Evolutionary conservation across 1,140 invertebrate genomes (phyloP).

Genomic region (Nephotettix cincticeps): DNA sequence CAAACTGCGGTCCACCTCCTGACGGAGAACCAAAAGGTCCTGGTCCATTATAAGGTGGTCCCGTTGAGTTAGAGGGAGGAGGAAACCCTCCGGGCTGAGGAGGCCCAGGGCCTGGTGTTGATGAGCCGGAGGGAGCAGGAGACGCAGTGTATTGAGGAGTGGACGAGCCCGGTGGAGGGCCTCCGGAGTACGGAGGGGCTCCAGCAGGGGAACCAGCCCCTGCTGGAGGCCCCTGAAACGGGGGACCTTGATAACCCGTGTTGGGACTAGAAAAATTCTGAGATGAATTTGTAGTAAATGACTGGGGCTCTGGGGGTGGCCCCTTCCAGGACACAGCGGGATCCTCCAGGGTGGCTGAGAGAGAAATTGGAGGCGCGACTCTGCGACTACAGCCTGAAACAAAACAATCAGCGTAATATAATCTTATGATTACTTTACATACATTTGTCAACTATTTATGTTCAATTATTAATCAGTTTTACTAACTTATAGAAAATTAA

Average conservation of each 20-base stretch:
- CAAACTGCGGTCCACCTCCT: constrained; percentile 58
- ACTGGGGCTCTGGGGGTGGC: constrained; percentile 62
- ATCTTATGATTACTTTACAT: no score
- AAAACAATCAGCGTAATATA: no score
- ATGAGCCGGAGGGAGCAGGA: constrained; percentile 72
- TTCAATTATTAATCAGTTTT: no score
- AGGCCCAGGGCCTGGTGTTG: constrained; percentile 65
- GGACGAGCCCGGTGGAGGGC: constrained; percentile 66
- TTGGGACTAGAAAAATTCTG: constrained; percentile 58
- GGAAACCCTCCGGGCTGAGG: constrained; percentile 60
- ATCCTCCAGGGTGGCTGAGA: constrained; percentile 67
- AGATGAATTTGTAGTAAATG: constrained; percentile 56
- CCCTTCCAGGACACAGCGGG: constrained; percentile 66
- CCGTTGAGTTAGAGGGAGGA: constrained; percentile 60
- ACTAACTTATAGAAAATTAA: no score
- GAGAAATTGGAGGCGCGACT: constrained; percentile 57
- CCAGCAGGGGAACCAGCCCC: constrained; percentile 64
- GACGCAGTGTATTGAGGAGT: constrained; percentile 74
- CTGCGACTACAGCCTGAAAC: constrained; percentile 63
- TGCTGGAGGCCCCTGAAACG: constrained; percentile 61
- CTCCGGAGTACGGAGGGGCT: constrained; percentile 61
- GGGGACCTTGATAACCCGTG: constrained; percentile 59
- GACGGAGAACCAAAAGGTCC: constrained; percentile 67
- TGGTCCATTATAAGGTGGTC: constrained; percentile 64
- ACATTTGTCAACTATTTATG: no score